Base-by-base conservation (phyloP, 1,140 invertebrate genomes). In the Ptiloglossa arizonensis region DNA sequence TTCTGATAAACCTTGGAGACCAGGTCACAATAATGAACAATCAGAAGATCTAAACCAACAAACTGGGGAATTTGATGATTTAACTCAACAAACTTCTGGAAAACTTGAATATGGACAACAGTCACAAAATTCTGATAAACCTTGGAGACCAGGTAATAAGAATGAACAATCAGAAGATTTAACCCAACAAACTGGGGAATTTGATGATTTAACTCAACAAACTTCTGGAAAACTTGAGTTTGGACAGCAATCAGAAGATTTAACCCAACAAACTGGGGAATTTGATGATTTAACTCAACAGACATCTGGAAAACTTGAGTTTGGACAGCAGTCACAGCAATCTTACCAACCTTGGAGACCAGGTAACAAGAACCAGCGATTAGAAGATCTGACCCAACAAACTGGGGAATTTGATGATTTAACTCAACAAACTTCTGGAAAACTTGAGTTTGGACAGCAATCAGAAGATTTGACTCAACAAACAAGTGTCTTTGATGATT, bases 381-480 rank as follows among this genome's bases (percentile, higher is more conserved):
- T 50, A 4, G 64, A 88, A 9, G 80, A 88, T 66, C 69, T 82
- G 6, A 76, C 32, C 4, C 83, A 85, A 62, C 77, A 79, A 38
- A 77, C 13, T 22, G 41, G 22, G 17, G 69, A 24, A 11, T 29
- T 68, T 57, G 71, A 75, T 27, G 83, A 87, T 73, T 77, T 88
- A 0, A 82, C 76, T 0, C 81, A 80, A 22, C 81, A 86, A 46
- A 71, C 84, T 80, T 77, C 78, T 71, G 85, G 80, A 46, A 79
- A 88, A 38, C 88, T 91, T 87, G 84, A 91, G 68, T 86, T 90
- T 70, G 87, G 83, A 0, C 91, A 91, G 80, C 82, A 88, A 60
- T 70, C 81, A 15, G 60, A 64, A 22, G n/a, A 66, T 2, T 15
- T 13, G 1, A 63, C 24, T 22, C 85, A 89, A 19, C 44, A 77